Conservation (phyloP, 2,888 invertebrate species). For the Beris chalybata region DNA sequence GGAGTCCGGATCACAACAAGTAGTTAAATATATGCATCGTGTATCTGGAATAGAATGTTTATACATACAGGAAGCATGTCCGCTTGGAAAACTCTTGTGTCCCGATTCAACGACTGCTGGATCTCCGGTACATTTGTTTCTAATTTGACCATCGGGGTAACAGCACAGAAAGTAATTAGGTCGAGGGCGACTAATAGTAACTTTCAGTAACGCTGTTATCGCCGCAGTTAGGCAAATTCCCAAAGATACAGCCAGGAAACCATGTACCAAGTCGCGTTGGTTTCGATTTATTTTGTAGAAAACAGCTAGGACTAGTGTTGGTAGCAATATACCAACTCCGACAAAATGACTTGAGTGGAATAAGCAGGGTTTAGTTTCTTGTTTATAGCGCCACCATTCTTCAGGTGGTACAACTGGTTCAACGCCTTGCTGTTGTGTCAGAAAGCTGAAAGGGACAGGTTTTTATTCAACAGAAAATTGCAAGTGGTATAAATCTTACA, state of each 20-base stretch:
- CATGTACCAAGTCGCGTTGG: conserved; percentile 67
- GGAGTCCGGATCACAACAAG: conserved; percentile 24
- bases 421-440: neutral
- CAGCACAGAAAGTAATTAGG: conserved; percentile 86
- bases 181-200: conserved; percentile 65
- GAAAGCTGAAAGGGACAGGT: neutral
- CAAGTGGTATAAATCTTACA: neutral
- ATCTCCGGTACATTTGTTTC: conserved; percentile 68
- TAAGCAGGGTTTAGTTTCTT: neutral
- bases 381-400: conserved; percentile 27
- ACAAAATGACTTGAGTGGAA: neutral
- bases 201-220: conserved; percentile 53
- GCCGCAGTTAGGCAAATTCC: conserved; percentile 70
- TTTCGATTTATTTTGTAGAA: conserved; percentile 54
- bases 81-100: conserved; percentile 86
- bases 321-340: neutral
- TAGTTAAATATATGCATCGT: conserved; percentile 14
- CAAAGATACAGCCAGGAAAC: conserved; percentile 65
- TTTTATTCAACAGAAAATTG: neutral
- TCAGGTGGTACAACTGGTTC: conserved; percentile 14
- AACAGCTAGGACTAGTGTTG: neutral
- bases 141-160: conserved; percentile 72
- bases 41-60: conserved; percentile 1
- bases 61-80: conserved; percentile 79
- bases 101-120: conserved; percentile 70